Conservation (phyloP, 2,888 invertebrate genomes). For the Ptychoptera albimana region DNA sequence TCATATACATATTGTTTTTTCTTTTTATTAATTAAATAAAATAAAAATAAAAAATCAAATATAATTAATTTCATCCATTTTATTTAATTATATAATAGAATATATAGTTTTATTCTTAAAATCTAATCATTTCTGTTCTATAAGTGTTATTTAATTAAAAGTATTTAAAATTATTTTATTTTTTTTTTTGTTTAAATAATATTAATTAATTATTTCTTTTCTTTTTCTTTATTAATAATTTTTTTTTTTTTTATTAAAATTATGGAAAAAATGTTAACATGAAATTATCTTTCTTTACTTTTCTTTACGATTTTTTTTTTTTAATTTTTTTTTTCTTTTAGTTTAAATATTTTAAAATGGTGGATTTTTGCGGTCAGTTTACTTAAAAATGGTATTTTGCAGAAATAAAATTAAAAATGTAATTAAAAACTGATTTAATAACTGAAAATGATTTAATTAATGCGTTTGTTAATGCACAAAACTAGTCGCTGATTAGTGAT, state of each 20-base stretch:
- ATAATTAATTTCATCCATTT: no score
- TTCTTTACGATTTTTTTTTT: constrained; percentile 5
- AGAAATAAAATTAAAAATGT: no score
- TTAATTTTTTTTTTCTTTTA: constrained; percentile 10
- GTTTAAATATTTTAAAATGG: constrained; percentile 2
- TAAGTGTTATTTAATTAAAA: neutral
- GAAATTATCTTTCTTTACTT: neutral
- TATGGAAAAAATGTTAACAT: neutral
- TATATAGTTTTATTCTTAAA: neutral
- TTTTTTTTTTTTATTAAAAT: constrained; percentile 1
- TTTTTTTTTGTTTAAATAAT: constrained; percentile 3
- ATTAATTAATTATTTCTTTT: constrained; percentile 3
- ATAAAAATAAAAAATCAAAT: no score
- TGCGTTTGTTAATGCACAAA: no score
- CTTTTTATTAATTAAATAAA: no score
- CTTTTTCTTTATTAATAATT: constrained; percentile 3
- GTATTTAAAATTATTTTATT: neutral
- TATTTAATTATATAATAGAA: no score
- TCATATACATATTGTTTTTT: no score
- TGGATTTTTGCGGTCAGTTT: no score
- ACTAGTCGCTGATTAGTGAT: no score
- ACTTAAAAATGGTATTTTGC: no score
- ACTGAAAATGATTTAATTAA: no score
- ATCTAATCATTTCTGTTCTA: neutral
- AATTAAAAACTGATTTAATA: no score